Evolutionary conservation across 2,113 vertebrate genomes (phyloP).

Genomic region (Sarotherodon lohbergeri): DNA sequence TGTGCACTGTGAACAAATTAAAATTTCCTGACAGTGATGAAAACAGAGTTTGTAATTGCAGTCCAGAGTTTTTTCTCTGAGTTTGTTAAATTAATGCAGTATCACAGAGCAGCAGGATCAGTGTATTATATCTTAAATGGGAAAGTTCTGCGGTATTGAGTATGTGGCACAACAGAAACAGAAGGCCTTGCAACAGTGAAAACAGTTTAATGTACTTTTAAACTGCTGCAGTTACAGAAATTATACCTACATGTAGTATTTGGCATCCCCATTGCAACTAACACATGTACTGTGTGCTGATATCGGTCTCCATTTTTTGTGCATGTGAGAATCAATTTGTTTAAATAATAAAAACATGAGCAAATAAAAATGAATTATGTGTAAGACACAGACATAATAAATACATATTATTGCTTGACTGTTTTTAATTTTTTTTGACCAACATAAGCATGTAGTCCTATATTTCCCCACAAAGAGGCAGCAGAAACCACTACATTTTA

Average conservation of each 20-base stretch:
- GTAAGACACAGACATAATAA: neutral
- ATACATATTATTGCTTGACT: neutral
- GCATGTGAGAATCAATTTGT: neutral
- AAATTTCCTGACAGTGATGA: no score
- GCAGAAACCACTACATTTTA: neutral
- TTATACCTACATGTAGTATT: neutral
- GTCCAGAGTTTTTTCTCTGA: no score
- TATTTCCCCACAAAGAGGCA: conserved; percentile 10
- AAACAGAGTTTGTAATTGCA: no score
- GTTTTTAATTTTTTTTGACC: neutral
- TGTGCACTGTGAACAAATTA: neutral
- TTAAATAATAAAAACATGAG: neutral
- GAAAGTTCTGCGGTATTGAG: no score
- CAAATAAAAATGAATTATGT: neutral
- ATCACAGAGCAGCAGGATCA: no score
- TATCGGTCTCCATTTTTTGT: neutral
- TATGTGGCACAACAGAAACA: no score
- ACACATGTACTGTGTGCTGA: neutral
- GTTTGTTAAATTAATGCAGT: no score
- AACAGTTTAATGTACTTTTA: no score
- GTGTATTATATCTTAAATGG: no score
- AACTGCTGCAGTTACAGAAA: no score
- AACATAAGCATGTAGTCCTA: neutral
- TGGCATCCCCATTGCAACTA: neutral
- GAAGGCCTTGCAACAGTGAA: no score